A percentile compares a stretch with the other conserved stretches of the same genome.
Evolutionary conservation across 2,113 vertebrate genomes (phyloP).

Genomic region (Paradisaea rubra): DNA sequence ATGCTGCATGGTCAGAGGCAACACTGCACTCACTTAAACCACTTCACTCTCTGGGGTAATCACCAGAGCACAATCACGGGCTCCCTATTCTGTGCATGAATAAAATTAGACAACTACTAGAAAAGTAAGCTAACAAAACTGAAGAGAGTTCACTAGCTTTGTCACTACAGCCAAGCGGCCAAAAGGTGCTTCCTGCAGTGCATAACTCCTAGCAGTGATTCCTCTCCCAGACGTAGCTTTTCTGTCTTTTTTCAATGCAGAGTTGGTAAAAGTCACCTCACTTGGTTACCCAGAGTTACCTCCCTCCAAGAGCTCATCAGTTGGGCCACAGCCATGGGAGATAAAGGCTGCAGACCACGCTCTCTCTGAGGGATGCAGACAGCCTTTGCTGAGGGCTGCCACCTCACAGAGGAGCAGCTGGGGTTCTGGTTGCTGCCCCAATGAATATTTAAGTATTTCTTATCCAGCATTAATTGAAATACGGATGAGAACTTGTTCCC

Average conservation of each 20-base stretch:
- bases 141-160: not conserved
- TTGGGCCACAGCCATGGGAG: not conserved
- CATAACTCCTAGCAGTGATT: not conserved
- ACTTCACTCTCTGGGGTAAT: not conserved
- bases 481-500: not conserved
- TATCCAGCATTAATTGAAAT: not conserved
- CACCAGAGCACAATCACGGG: not conserved
- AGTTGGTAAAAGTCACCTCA: not conserved
- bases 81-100: not conserved
- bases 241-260: not conserved
- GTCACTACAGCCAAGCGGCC: not conserved
- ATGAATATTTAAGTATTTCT: constrained; percentile 15
- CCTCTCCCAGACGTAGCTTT: not conserved
- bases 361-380: not conserved
- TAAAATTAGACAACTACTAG: not conserved
- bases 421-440: not conserved
- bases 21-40: not conserved
- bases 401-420: not conserved
- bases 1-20: not conserved
- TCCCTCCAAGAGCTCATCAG: not conserved
- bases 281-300: not conserved
- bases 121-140: not conserved
- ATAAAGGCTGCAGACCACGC: rapidly evolving
- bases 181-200: not conserved
- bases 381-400: not conserved